Evolutionary conservation across 2,113 vertebrate species (phyloP).

Genomic region (Ageneiosus marmoratus): DNA sequence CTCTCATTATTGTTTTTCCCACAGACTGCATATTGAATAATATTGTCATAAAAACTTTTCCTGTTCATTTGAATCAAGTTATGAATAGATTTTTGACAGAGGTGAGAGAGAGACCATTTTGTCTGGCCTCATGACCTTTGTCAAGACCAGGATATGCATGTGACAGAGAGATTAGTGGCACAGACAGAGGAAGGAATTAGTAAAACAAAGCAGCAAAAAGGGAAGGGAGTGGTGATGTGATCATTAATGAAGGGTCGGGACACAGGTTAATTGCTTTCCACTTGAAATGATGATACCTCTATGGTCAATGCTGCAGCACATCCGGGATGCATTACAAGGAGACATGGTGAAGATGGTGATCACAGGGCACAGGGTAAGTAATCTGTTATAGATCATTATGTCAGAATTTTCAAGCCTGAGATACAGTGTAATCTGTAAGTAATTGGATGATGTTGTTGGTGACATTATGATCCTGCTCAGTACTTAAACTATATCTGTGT

Average conservation of each 20-base stretch:
- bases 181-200: constrained; percentile 47
- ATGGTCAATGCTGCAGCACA: constrained; percentile 34
- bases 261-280: constrained; percentile 45
- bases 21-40: not conserved
- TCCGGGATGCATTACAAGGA: constrained; percentile 19
- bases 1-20: not conserved
- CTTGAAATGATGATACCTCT: constrained; percentile 38
- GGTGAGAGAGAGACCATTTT: constrained; percentile 30
- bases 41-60: constrained; percentile 6
- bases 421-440: not conserved
- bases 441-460: not conserved
- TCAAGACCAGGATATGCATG: constrained; percentile 50
- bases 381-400: constrained; percentile 17
- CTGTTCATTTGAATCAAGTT: constrained; percentile 11
- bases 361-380: constrained; percentile 1
- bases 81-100: constrained; percentile 16
- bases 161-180: constrained; percentile 8
- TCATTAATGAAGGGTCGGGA: constrained; percentile 38
- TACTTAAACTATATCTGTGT: not conserved
- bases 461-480: not conserved
- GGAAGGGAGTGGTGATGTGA: constrained; percentile 23
- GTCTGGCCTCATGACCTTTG: constrained; percentile 22
- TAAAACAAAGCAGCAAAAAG: constrained; percentile 34
- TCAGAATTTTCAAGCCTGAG: not conserved
- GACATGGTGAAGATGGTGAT: constrained; percentile 18